Conservation (phyloP, 2,888 invertebrate genomes). For the Apamea crenata region DNA sequence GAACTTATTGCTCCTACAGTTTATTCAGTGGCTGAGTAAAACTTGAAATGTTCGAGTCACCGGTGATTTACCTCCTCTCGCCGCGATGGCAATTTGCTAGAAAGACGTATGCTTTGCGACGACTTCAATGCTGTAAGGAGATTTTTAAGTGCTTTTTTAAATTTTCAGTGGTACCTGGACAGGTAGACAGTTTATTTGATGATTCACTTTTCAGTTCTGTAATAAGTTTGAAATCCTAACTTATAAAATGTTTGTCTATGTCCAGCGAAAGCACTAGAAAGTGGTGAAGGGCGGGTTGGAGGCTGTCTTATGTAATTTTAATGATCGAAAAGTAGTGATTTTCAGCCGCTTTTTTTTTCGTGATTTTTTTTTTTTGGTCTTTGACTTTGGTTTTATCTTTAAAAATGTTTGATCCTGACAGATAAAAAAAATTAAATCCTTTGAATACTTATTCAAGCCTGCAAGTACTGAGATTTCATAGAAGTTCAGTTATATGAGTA, state of each 20-base stretch:
- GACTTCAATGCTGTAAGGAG: conserved; percentile 52
- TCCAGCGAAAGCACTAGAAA: not conserved
- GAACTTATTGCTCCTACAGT: conserved; percentile 58
- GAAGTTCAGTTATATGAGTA: not conserved
- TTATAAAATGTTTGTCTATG: not conserved
- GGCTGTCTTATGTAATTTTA: not conserved
- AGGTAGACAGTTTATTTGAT: not conserved
- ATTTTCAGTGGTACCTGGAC: conserved; percentile 54
- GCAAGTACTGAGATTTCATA: not conserved
- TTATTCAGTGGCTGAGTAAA: conserved; percentile 60
- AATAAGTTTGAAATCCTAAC: not conserved
- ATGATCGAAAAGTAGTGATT: not conserved
- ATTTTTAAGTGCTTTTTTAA: conserved; percentile 66
- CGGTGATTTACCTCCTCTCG: conserved; percentile 49
- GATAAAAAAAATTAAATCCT: not conserved
- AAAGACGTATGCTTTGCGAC: conserved; percentile 60
- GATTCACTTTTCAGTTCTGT: not conserved
- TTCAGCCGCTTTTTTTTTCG: too few species aligned
- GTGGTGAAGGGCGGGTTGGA: not conserved
- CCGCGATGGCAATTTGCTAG: conserved; percentile 63
- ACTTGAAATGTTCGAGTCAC: conserved; percentile 42
- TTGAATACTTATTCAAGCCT: not conserved
- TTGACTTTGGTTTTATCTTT: not conserved
- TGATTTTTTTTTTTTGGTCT: too few species aligned
- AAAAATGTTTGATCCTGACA: not conserved